These are phyloP conservation scores for Zoanthus solanderi DNA, from an alignment of 92 coral and sea anemone genomes.

Conservation along the genomic window DNA sequence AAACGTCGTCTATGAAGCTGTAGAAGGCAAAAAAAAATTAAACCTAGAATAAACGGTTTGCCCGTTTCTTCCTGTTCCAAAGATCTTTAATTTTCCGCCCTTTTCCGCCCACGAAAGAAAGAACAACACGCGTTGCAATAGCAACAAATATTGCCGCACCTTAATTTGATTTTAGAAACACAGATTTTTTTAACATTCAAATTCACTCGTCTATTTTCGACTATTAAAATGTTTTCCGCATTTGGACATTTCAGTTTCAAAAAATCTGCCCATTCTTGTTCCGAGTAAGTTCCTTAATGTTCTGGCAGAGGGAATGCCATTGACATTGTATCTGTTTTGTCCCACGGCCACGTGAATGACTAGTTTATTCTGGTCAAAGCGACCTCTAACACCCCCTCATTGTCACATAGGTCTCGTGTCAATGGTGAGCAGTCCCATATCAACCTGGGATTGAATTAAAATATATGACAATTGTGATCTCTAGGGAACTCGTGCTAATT, in stretches of 20 bases:
- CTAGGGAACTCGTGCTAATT: not conserved
- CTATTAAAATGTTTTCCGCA: not conserved
- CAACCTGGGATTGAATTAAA: not conserved
- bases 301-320: not conserved
- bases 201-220: not conserved
- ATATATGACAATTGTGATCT: not conserved
- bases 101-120: not conserved
- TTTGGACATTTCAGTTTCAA: not conserved
- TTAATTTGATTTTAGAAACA: not conserved
- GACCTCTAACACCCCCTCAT: not conserved
- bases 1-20: not conserved
- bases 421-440: not conserved
- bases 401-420: not conserved
- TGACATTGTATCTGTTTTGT: not conserved
- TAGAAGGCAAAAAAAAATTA: not conserved
- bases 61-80: not conserved
- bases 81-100: not conserved
- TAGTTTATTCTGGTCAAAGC: not conserved
- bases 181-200: not conserved
- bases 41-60: not conserved
- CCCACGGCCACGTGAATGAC: slow-evolving; percentile 12
- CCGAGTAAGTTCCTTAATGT: not conserved
- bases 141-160: not conserved
- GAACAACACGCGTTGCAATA: not conserved
- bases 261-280: not conserved